Evolutionary conservation across 2,113 vertebrate genomes (phyloP).

Genomic region (Microcebus lehilahytsara): DNA sequence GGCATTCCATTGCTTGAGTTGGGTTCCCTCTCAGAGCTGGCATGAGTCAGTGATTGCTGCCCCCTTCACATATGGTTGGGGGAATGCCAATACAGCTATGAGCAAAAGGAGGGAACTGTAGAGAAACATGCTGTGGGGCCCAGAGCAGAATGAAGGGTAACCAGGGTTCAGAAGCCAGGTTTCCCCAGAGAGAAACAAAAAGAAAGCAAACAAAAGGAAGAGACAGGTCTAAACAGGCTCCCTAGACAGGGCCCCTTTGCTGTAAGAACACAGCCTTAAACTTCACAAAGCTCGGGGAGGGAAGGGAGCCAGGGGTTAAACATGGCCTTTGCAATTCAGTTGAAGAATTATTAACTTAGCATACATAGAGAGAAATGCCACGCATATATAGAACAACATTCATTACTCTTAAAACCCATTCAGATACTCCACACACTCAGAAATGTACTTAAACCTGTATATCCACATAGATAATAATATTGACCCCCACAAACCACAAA

Average conservation of each 20-base stretch:
- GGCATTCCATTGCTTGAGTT: conserved; percentile 48
- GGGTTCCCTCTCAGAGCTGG: conserved; percentile 32
- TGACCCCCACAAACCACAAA: neutral
- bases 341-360: conserved; percentile 59
- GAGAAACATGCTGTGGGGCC: conserved; percentile 51
- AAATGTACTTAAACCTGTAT: conserved; percentile 19
- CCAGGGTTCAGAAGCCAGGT: conserved; percentile 66
- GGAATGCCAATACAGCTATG: conserved; percentile 56
- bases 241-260: conserved; percentile 52
- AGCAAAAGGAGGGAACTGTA: conserved; percentile 46
- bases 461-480: neutral
- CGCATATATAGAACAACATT: neutral
- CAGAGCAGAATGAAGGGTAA: conserved; percentile 52
- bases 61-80: conserved; percentile 34
- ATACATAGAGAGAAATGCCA: neutral
- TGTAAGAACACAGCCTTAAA: conserved; percentile 54
- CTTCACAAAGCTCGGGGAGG: conserved; percentile 43
- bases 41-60: conserved; percentile 46
- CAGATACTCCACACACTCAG: neutral
- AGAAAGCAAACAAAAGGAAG: conserved; percentile 71
- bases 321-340: conserved; percentile 22
- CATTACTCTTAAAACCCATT: conserved; percentile 38
- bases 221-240: conserved; percentile 63
- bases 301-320: conserved; percentile 38
- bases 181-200: conserved; percentile 62